These are phyloP conservation scores for Drosophila saltans DNA, from an alignment of 1,140 invertebrate species.

Conservation along the genomic window DNA sequence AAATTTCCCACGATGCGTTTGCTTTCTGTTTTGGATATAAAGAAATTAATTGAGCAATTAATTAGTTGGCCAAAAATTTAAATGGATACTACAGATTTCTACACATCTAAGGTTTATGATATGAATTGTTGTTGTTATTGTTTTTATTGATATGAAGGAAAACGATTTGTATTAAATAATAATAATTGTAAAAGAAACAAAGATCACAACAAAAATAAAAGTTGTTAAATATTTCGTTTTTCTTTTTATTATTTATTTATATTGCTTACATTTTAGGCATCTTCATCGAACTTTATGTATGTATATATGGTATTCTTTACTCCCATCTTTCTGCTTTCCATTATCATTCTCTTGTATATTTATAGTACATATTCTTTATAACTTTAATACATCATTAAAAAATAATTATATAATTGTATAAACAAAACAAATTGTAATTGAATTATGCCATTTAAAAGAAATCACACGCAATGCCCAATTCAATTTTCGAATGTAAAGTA, in stretches of 20 bases:
- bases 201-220: conserved; percentile 42
- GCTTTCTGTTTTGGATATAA: conserved; percentile 64
- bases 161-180: conserved; percentile 26
- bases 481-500: conserved; percentile 30
- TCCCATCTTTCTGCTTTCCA: conserved; percentile 11
- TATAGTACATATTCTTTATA: conserved; percentile 73
- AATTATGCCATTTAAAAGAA: conserved; percentile 64
- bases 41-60: conserved; percentile 47
- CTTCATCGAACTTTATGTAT: conserved; percentile 65
- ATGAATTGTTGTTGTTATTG: conserved; percentile 35
- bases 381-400: conserved; percentile 79
- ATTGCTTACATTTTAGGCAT: conserved; percentile 69
- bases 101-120: conserved; percentile 24
- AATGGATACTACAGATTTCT: conserved; percentile 2
- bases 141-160: conserved; percentile 7
- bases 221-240: conserved; percentile 66
- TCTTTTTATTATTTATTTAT: conserved; percentile 57
- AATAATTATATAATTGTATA: conserved; percentile 73
- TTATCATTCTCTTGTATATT: conserved; percentile 47
- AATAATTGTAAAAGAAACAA: conserved; percentile 26
- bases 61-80: conserved; percentile 29
- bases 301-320: conserved; percentile 4
- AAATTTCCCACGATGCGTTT: conserved; percentile 75
- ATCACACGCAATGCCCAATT: conserved; percentile 62
- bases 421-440: conserved; percentile 77